Evolutionary conservation across 1,140 invertebrate species (phyloP), one percentile per base, ranked within the genome.

Genomic region (Zeugodacus cucurbitae): DNA sequence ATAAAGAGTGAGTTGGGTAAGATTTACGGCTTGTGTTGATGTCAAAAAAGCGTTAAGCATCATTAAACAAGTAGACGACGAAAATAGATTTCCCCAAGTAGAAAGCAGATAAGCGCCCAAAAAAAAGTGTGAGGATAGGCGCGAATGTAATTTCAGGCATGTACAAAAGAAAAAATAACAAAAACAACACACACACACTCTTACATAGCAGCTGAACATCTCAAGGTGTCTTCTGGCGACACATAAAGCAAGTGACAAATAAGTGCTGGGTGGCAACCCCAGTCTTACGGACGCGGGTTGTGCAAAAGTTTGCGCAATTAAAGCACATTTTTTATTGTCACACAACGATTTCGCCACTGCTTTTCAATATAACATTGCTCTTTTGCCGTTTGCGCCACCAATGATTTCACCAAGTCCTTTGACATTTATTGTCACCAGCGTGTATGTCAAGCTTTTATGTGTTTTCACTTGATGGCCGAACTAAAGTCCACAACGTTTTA

Each of bases 271-370:
- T 37, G 34, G 34, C 58, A 62, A 26, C 58, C n/a, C n/a, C 1
- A 20, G 6, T 37, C 67, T 1, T 48, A 41, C 22, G 37, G 41
- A 82, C n/a, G 2, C 74, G 41, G n/a, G n/a, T 20, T 22, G 74
- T 48, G 74, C n/a, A 58, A 67, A 87, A 87, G 58, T 91, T 91
- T 88, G 90, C 88, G 90, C 90, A 91, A 91, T 91, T 91, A 91
- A 82, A 90, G 90, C 89, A 90, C 89, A 89, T 90, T 90, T 91
- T 91, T 91, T 91, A 91, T 90, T 90, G 89, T 90, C 90, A 89
- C 17, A 26, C 14, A 32, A 34, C 32, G 48, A 20, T 26, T 87
- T 48, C 17, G 58, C 34, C 32, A 87, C 58, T 87, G 54, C 86
- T 67, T 87, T 87, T 48, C 86, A 48, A 67, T 87, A 67, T 34